Conservation (phyloP, 2,888 invertebrate species). For the Polyploca ridens region DNA sequence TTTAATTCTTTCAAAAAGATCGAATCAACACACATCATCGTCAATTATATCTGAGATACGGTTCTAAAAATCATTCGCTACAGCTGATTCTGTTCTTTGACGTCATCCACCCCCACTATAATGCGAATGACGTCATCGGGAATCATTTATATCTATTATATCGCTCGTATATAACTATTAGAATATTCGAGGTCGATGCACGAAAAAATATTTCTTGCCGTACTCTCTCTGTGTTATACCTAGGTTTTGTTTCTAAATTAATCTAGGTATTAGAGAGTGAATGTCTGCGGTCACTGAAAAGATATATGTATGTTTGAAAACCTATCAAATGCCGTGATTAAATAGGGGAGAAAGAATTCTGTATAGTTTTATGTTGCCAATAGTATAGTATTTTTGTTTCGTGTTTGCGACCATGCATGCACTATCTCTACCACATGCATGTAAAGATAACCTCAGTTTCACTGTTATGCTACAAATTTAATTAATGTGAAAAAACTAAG, state of each 20-base stretch:
- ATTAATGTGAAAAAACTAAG: too few relatives aligned
- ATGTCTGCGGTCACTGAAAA: neutral
- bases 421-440: too few relatives aligned
- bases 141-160: slow-evolving; percentile 19
- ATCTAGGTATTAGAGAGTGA: slow-evolving; percentile 18
- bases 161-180: slow-evolving; percentile 11
- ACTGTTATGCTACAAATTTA: too few relatives aligned
- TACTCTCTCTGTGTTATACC: neutral
- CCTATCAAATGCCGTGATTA: too few relatives aligned
- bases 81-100: slow-evolving; percentile 46
- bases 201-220: slow-evolving; percentile 28
- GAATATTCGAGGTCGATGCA: slow-evolving; percentile 55
- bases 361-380: too few relatives aligned
- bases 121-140: slow-evolving; percentile 17
- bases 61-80: slow-evolving; percentile 29
- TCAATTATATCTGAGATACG: slow-evolving; percentile 32
- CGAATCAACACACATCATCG: slow-evolving; percentile 16
- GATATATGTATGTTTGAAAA: too few relatives aligned
- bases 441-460: too few relatives aligned
- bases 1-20: neutral
- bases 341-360: too few relatives aligned
- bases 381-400: too few relatives aligned
- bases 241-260: slow-evolving; percentile 15
- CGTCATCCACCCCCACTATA: slow-evolving; percentile 35
- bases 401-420: too few relatives aligned